phyloP scores from a whole-genome alignment of 2,888 invertebrate species.

The Himalopsyche japonica region DNA sequence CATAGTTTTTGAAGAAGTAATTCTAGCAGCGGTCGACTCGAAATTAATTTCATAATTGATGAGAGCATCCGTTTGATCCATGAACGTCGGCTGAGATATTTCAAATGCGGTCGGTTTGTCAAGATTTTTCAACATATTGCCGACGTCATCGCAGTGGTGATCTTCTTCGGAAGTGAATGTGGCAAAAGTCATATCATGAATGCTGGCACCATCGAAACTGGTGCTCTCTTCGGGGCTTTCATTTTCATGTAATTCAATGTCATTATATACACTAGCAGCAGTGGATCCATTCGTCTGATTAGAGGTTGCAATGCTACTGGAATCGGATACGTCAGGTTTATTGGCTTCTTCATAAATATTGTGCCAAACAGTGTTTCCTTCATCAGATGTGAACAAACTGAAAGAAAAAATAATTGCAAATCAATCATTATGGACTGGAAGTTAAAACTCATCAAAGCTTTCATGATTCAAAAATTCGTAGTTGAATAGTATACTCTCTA shows the following conservation, averaged over 20 bases:
- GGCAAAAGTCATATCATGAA: slow-evolving; percentile 23
- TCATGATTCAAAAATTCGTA: too few relatives aligned
- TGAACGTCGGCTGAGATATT: slow-evolving; percentile 17
- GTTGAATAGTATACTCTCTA: too few relatives aligned
- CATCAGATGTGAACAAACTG: slow-evolving; percentile 34
- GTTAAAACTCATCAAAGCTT: too few relatives aligned
- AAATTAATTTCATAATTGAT: slow-evolving; percentile 34
- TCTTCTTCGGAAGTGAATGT: slow-evolving; percentile 15
- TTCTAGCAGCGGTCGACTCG: neutral
- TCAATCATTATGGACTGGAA: too few relatives aligned
- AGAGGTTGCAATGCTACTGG: neutral
- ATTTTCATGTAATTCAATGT: neutral
- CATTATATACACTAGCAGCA: neutral
- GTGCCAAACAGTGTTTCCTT: slow-evolving; percentile 39
- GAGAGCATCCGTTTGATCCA: slow-evolving; percentile 33
- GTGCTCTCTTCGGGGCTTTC: neutral
- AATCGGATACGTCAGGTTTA: slow-evolving; percentile 32
- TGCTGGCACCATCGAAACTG: neutral
- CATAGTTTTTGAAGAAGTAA: neutral
- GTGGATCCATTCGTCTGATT: neutral
- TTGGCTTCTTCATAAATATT: slow-evolving; percentile 35
- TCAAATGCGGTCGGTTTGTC: slow-evolving; percentile 3
- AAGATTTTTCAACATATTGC: slow-evolving; percentile 7
- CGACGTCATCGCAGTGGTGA: slow-evolving; percentile 26
- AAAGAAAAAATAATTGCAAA: neutral